Evolutionary conservation across 2,888 invertebrate genomes (phyloP), one percentile per base, ranked within the genome.

Genomic region (Seira musarum): DNA sequence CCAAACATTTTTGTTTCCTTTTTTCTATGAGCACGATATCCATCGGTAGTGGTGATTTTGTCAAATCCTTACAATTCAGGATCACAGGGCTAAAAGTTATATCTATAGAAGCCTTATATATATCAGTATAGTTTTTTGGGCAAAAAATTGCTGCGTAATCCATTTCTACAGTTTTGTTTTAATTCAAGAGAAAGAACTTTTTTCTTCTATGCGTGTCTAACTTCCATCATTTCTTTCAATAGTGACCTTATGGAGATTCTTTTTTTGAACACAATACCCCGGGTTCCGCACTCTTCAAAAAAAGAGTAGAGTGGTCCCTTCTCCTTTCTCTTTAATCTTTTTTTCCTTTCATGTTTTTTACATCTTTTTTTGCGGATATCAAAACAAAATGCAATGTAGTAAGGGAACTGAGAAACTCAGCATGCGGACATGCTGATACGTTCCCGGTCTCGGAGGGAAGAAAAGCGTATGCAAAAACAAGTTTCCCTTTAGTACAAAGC

Each of bases 291-390:
- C 49, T 49, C 49, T 49, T 30, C 30, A 8, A 2, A n/a, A 13
- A 49, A 15, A 49, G 49, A 49, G 6, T 3, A 13, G 6, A 13
- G n/a, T 49, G 49, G 49, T 49, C 49, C 17, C 15, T 49, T 49
- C 49, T 49, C 49, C 49, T 49, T 40, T 40, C 13, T 40, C 40
- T 40, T 49, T 49, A 49, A 49, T 49, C 49, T 49, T 49, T 49
- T n/a, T 49, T 13, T 13, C 49, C 49, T 49, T 49, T 49, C 49
- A 49, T 49, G 49, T 49, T 49, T 49, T 49, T 49, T 49, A 49
- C 49, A 49, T 49, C 49, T 49, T 49, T 49, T 49, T 49, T 49
- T 49, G 49, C 49, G 49, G 49, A 49, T 49, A 49, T 49, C 49
- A 49, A 49, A 49, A 49, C 49, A 49, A 49, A 49, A 49, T 49